Evolutionary conservation across 2,888 invertebrate species (phyloP).

Genomic region (Acleris sparsana): DNA sequence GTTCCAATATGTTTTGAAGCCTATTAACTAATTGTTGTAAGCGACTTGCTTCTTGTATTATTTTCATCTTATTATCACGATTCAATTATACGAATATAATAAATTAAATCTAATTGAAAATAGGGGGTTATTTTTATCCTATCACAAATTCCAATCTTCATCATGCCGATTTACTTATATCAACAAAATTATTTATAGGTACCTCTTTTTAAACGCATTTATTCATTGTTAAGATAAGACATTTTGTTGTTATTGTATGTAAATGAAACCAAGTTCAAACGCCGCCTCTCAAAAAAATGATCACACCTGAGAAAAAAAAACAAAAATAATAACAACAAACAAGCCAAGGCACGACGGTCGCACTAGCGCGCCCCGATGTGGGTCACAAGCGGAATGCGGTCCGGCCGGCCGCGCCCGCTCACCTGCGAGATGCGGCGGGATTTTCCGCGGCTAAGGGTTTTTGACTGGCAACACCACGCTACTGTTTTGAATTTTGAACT

Average conservation of each 20-base stretch:
- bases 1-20: background rate
- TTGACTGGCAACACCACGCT: conserved; percentile 19
- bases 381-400: conserved; percentile 79
- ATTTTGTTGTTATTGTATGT: background rate
- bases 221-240: background rate
- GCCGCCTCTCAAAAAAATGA: background rate
- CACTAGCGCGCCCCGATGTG: conserved; percentile 61
- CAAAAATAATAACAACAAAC: conserved; percentile 22
- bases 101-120: no score
- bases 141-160: no score
- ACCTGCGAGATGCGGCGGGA: conserved; percentile 46
- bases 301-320: background rate
- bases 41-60: no score
- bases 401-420: conserved; percentile 76
- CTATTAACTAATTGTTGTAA: background rate
- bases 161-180: no score
- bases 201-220: no score
- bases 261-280: background rate
- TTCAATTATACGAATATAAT: no score
- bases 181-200: no score
- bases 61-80: no score
- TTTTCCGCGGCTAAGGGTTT: conserved; percentile 16
- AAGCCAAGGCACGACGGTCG: conserved; percentile 44
- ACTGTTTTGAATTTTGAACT: conserved; percentile 14
- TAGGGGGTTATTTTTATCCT: no score